phyloP scores from a whole-genome alignment of 2,113 vertebrate species.

The Perognathus longimembris region DNA sequence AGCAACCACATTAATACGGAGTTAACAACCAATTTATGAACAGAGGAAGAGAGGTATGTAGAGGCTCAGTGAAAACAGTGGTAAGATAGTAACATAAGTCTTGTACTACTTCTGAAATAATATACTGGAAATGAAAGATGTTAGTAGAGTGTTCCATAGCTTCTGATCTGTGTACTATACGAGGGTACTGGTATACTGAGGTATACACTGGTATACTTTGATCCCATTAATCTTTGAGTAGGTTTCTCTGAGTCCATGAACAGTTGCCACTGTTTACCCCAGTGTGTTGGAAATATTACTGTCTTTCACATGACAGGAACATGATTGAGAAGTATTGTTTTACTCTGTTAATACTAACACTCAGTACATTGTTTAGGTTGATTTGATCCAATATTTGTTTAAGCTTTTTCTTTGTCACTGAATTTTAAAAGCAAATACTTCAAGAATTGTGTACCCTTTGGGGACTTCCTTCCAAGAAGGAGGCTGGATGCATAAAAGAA shows the following conservation, averaged over 20 bases:
- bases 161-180: neutral
- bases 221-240: neutral
- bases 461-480: neutral
- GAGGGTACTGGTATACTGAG: neutral
- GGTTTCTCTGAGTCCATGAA: neutral
- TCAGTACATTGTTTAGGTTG: no score
- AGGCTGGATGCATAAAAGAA: neutral
- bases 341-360: neutral
- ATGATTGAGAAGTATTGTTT: neutral
- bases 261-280: neutral
- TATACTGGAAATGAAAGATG: neutral
- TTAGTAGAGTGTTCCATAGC: neutral
- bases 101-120: neutral
- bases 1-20: neutral
- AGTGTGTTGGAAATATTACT: neutral
- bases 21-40: neutral
- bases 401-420: neutral
- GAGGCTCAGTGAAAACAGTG: neutral
- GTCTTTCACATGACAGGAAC: neutral
- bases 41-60: neutral
- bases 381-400: neutral
- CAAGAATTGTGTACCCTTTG: neutral
- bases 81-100: neutral
- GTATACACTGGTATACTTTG: no score
- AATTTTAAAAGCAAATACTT: neutral